Evolutionary conservation across 1,140 invertebrate species (phyloP).

Genomic region (Drosophila prosaltans): DNA sequence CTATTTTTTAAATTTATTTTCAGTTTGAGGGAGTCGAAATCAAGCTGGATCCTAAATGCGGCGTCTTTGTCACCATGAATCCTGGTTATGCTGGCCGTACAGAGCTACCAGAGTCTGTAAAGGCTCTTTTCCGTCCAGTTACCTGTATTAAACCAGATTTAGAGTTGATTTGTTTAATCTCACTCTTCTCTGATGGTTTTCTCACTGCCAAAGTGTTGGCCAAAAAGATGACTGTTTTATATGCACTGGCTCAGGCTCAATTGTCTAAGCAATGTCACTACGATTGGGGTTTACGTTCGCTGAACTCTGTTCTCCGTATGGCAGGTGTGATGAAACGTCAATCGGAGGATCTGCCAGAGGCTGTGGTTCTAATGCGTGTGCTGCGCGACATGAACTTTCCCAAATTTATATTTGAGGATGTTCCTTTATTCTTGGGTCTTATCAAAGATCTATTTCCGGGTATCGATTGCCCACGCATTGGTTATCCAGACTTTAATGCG

Average conservation of each 20-base stretch:
- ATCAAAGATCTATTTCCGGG: constrained; percentile 95
- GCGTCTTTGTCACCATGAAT: constrained; percentile 97
- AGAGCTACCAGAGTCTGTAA: constrained; percentile 95
- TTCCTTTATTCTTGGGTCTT: constrained; percentile 93
- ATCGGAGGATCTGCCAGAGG: constrained; percentile 90
- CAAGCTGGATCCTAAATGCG: constrained; percentile 91
- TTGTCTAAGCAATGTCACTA: constrained; percentile 96
- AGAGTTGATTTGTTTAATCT: constrained; percentile 95
- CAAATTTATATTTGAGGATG: constrained; percentile 95
- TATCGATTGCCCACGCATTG: constrained; percentile 92
- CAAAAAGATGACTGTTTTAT: constrained; percentile 96
- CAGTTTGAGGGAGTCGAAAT: constrained; percentile 95
- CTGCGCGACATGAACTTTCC: constrained; percentile 95
- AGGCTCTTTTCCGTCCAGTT: constrained; percentile 94
- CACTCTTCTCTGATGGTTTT: constrained; percentile 95
- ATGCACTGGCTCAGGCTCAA: constrained; percentile 92
- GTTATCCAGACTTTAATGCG: constrained; percentile 92
- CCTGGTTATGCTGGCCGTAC: constrained; percentile 95
- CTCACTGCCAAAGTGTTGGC: constrained; percentile 92
- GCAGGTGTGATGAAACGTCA: constrained; percentile 92
- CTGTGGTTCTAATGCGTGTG: constrained; percentile 94
- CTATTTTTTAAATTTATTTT: background rate
- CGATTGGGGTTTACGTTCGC: constrained; percentile 94
- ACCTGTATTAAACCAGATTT: constrained; percentile 95
- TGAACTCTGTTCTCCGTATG: constrained; percentile 95